These are phyloP conservation scores for Alces alces DNA, from an alignment of 2,113 vertebrate species.

Conservation along the genomic window DNA sequence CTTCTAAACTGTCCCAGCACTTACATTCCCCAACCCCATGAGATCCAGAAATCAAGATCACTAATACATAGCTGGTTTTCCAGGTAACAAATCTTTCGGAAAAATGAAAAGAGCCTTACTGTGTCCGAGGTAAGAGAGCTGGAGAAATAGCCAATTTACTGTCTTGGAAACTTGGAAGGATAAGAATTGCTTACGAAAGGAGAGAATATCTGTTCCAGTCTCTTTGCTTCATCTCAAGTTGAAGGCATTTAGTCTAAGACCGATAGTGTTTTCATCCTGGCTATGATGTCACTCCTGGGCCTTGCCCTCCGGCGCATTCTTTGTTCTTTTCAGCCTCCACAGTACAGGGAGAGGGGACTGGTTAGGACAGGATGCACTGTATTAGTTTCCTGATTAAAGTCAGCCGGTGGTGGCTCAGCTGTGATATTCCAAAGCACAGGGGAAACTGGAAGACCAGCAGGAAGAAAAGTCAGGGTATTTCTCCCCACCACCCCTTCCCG, in stretches of 20 bases:
- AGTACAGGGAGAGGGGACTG: neutral
- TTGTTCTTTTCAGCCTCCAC: neutral
- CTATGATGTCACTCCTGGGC: neutral
- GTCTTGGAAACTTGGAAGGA: neutral
- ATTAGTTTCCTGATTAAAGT: neutral
- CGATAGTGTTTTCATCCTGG: neutral
- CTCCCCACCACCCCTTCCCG: neutral
- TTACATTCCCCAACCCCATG: neutral
- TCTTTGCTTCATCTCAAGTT: constrained; percentile 21
- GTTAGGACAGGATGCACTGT: neutral
- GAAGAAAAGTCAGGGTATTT: neutral
- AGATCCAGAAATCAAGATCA: neutral
- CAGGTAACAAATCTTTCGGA: neutral
- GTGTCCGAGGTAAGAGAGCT: constrained; percentile 2
- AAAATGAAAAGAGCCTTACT: neutral
- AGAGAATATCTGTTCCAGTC: neutral
- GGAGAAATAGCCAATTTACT: constrained; percentile 29
- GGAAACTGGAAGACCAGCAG: neutral
- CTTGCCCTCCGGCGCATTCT: neutral
- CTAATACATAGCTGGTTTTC: neutral
- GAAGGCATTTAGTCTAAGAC: neutral
- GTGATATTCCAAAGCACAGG: neutral
- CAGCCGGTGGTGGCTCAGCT: neutral
- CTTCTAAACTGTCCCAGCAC: neutral
- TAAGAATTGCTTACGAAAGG: neutral